Evolutionary conservation across 1,140 invertebrate species (phyloP), one percentile per base, ranked within the genome.

Genomic region (Drosophila obscura): DNA sequence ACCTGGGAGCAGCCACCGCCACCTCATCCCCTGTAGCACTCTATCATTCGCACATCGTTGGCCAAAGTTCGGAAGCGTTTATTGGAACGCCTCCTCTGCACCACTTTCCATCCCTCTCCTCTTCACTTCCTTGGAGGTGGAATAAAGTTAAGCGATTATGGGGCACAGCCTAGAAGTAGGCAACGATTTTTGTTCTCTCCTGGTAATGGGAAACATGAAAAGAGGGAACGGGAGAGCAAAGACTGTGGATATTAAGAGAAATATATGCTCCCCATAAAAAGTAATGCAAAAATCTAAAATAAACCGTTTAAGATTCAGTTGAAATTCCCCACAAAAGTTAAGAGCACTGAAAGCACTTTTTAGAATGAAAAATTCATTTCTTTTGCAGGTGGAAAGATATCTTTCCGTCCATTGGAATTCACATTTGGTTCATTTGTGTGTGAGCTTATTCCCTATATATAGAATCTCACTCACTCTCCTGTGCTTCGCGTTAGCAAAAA

Each of bases 1-100:
- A 24, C 35, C 35, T 13, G 35, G 11, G 5, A 28, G 26, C 26
- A 28, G 22, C 31, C 19, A 19, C 19, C 64, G 26, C 39, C 50
- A 22, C 46, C 43, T 35, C 45, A 19, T 19, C 31, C 60, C 52
- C 50, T 45, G 45, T 56, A 58, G 69, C 71, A 71, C 82, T 83
- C 80, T 75, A 88, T 88, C 82, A 87, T 88, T 87, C 64, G 78
- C 82, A 87, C 82, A 82, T 87, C 83, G 83, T 88, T 87, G 82
- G 50, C 39, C 41, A 83, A 83, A 83, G 80, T 83, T 83, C 49
- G 63, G 67, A 59, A 79, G 76, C 77, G 77, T 83, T 84, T 83
- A 80, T 83, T 83, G 80, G 77, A 76, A 84, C 55, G 52, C 65
- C 74, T 45, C 8, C 31, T 9, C 8, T 9, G 2, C 31, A 31